Evolutionary conservation across 2,113 vertebrate genomes (phyloP), one percentile per base, ranked within the genome.

Genomic region (Scytalopus superciliaris): DNA sequence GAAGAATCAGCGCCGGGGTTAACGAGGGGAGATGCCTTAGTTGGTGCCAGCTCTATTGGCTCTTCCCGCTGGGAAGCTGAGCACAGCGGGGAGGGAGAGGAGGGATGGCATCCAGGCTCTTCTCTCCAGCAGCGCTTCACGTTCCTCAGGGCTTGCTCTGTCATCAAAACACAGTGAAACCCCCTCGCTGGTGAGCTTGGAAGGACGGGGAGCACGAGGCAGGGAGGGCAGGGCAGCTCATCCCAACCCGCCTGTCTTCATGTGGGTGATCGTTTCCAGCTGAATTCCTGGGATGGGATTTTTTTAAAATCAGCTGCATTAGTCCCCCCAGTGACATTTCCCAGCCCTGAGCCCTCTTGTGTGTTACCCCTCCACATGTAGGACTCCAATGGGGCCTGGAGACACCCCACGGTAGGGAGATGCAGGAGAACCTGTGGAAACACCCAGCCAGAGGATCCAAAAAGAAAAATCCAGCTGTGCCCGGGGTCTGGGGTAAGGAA

Each of bases 51-150:
- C 75, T 72, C 0, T 7, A 14, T n/a, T 4, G 81, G 13, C 39
- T 44, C 17, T 25, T 37, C 35, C 62, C 6, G 57, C 12, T n/a
- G 86, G 67, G 55, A 19, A 69, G 86, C 60, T 40, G 17, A 57
- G 81, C 89, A 5, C 83, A 63, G 80, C 5, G 1, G 92, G 94
- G 73, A 60, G 76, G 35, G 30, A 0, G 30, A 50, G 1, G 4
- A 52, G 68, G 53, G 63, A 35, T 37, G 68, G 31, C 76, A 70
- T 35, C 76, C 96, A 89, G 76, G 56, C 84, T 45, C 55, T 37
- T 19, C 93, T 95, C 87, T 83, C 94, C 93, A 86, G 87, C 91
- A 89, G 91, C 3, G 28, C 44, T 90, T 44, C 87, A 24, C 50
- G 25, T n/a, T 86, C 76, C 87, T 90, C 22, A 47, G 80, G 87